Evolutionary conservation across 2,797 vertebrate species (phyloP), one percentile per base, ranked within the genome.

Genomic region (Oceanodroma leucorhoa): DNA sequence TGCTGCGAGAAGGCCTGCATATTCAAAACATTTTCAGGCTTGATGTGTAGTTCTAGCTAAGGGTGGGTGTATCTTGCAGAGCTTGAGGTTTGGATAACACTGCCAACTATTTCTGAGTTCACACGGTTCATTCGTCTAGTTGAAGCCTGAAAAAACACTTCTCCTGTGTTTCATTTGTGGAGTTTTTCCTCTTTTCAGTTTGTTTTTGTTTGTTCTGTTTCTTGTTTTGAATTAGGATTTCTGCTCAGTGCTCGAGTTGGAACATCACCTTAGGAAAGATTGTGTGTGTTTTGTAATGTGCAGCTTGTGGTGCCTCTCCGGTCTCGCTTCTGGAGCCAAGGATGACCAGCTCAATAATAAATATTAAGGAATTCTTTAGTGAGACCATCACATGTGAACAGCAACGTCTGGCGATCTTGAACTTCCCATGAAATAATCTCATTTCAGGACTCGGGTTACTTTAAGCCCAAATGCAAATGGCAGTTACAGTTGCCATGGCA

Each of bases 101-200:
- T 94, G 94, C 91, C 94, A 96, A 87, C 66, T 94, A 82, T 94
- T 94, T 87, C 89, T 94, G 62, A 62, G 87, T 93, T 94, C 93
- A 84, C 64, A 23, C 0, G 0, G 91, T 94, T 95, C 87, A 95
- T 54, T 85, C 0, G 1, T 90, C 87, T 78, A 10, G 1, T 71
- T 84, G 87, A 66, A 90, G 66, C 55, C 90, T 93, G 66, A 67
- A 88, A 90, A 94, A 94, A 81, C 83, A 93, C 62, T 79, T 88
- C 50, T 77, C 7, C 70, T 72, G 43, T 92, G 66, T 88, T 96
- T 87, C 46, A 43, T n/a, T 88, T 70, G 65, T 53, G 23, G 54
- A 86, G 72, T 69, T 89, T 94, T 95, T 64, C 4, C 34, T 77
- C 54, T 62, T 79, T 38, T 54, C 43, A 24, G 26, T 66, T 57